Evolutionary conservation across 2,113 vertebrate species (phyloP).

Genomic region (Myocastor coypus): DNA sequence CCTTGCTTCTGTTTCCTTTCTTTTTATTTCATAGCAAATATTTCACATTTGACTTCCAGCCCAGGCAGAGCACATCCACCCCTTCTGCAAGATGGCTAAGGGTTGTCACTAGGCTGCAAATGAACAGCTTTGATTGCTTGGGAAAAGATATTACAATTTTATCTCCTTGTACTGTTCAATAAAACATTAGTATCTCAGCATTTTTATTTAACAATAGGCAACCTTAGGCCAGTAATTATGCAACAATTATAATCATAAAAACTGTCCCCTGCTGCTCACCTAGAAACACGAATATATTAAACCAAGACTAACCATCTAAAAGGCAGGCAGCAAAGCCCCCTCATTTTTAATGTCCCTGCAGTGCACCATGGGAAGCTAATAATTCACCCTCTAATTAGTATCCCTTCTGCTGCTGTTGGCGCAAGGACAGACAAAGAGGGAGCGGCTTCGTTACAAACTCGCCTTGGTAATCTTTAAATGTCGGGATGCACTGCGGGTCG

Average conservation of each 20-base stretch:
- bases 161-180: constrained; percentile 89
- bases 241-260: constrained; percentile 92
- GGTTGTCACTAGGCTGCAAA: constrained; percentile 84
- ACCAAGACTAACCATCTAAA: constrained; percentile 84
- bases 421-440: constrained; percentile 90
- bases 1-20: not conserved
- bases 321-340: constrained; percentile 86
- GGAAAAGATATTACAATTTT: constrained; percentile 88
- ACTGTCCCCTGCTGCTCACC: constrained; percentile 89
- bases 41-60: constrained; percentile 71
- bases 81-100: constrained; percentile 72
- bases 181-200: constrained; percentile 90
- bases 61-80: constrained; percentile 56
- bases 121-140: constrained; percentile 85
- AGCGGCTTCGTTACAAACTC: constrained; percentile 87
- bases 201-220: constrained; percentile 92
- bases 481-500: constrained; percentile 87
- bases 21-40: not conserved
- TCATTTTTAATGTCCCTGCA: constrained; percentile 92
- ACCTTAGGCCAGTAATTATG: constrained; percentile 91
- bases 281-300: constrained; percentile 92
- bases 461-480: constrained; percentile 89
- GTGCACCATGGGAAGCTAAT: constrained; percentile 93
- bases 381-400: constrained; percentile 94
- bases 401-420: constrained; percentile 90